Conservation (phyloP, 2,888 invertebrate genomes). For the Scrobipalpa costella region DNA sequence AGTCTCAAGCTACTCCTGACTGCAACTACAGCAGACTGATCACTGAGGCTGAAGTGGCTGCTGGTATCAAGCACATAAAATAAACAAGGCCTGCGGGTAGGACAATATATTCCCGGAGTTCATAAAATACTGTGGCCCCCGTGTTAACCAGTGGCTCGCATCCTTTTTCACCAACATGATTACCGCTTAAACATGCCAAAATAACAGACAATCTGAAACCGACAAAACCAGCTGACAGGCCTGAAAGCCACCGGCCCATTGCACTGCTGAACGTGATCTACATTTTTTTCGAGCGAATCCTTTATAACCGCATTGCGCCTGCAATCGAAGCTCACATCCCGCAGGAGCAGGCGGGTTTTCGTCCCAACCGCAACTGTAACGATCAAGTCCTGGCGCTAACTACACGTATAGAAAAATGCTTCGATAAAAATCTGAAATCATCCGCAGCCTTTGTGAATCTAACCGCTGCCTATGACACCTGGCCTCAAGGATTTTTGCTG, state of each 20-base stretch:
- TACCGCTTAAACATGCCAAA: background rate
- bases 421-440: background rate
- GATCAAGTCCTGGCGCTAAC: slow-evolving; percentile 24
- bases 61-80: background rate
- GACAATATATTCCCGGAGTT: slow-evolving; percentile 23
- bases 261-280: background rate
- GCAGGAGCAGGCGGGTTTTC: slow-evolving; percentile 8
- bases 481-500: slow-evolving; percentile 21
- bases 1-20: background rate
- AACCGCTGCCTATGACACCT: slow-evolving; percentile 21
- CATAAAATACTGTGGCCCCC: background rate
- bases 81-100: slow-evolving; percentile 16
- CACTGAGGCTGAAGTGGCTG: background rate
- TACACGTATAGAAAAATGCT: slow-evolving; percentile 4
- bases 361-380: slow-evolving; percentile 13
- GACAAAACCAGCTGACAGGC: background rate
- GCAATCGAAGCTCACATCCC: background rate
- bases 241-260: slow-evolving; percentile 6
- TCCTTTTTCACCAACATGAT: background rate
- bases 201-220: background rate
- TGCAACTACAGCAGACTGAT: background rate
- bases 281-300: background rate
- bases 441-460: slow-evolving; percentile 8
- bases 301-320: slow-evolving; percentile 2
- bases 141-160: background rate